A percentile compares a stretch with the other conserved stretches of the same genome.
Conservation (phyloP, 2,797 vertebrate species). For the Falco rusticolus region DNA sequence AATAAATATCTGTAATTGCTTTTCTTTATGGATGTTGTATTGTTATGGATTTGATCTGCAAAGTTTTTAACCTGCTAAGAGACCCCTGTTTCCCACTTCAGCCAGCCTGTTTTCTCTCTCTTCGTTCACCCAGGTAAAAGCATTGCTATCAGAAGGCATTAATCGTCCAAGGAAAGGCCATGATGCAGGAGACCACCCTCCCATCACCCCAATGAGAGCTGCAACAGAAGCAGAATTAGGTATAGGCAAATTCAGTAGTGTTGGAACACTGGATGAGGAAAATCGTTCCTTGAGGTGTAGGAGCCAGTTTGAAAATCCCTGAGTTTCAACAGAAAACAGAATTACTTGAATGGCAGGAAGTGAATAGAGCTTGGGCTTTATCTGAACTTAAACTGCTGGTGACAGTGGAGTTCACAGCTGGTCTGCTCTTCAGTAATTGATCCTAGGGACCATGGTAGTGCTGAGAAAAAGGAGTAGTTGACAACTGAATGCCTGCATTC, state of each 20-base stretch:
- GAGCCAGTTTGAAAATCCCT: not conserved
- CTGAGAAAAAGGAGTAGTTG: not conserved
- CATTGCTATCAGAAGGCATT: conserved; percentile 86
- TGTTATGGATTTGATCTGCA: not conserved
- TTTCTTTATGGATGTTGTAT: not conserved
- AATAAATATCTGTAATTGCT: not conserved
- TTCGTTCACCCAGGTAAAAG: conserved; percentile 83
- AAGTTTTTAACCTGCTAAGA: not conserved
- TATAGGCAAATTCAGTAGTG: conserved; percentile 50
- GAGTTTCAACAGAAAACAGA: not conserved
- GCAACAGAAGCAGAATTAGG: conserved; percentile 93
- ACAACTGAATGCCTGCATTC: not conserved
- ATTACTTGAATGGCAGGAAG: not conserved
- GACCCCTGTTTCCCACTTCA: not conserved
- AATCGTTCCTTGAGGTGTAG: not conserved
- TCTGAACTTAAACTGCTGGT: not conserved
- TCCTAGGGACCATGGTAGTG: not conserved
- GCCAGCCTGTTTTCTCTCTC: not conserved
- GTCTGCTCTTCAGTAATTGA: not conserved
- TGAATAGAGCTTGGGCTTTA: not conserved
- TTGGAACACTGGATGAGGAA: not conserved
- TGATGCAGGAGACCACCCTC: conserved; percentile 95
- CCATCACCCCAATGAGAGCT: conserved; percentile 95
- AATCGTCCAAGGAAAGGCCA: conserved; percentile 92
- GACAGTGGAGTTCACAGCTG: not conserved